These are phyloP conservation scores for Lethenteron reissneri DNA, from an alignment of 2,113 vertebrate species.

Conservation along the genomic window DNA sequence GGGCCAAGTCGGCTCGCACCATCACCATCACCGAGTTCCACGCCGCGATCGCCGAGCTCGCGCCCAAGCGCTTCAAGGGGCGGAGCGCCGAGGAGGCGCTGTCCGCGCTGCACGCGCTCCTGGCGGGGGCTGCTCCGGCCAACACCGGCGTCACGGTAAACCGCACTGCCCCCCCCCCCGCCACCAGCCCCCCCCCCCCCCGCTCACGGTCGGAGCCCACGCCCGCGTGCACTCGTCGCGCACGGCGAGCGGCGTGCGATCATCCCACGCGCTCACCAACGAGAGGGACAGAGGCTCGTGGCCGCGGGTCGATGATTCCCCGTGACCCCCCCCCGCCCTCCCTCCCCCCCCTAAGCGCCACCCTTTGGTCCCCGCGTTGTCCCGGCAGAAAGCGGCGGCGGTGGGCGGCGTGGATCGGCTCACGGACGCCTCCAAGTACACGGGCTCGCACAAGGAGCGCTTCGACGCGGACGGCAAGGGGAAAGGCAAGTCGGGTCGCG, in stretches of 20 bases:
- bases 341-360: too few relatives aligned
- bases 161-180: too few relatives aligned
- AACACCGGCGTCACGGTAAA: constrained; percentile 60
- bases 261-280: too few relatives aligned
- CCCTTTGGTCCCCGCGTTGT: too few relatives aligned
- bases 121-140: constrained; percentile 50
- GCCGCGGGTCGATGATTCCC: too few relatives aligned
- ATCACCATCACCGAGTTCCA: constrained; percentile 71
- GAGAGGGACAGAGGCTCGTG: too few relatives aligned
- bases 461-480: constrained; percentile 59
- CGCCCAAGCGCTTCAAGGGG: constrained; percentile 58
- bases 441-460: constrained; percentile 72
- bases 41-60: constrained; percentile 54
- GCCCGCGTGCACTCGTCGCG: too few relatives aligned
- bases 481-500: constrained; percentile 55
- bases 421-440: constrained; percentile 73
- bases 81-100: constrained; percentile 59
- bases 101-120: constrained; percentile 40
- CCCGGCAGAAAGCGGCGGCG: constrained; percentile 47
- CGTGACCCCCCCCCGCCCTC: too few relatives aligned
- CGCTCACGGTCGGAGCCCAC: too few relatives aligned
- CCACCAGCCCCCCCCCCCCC: too few relatives aligned
- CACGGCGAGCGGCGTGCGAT: too few relatives aligned
- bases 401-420: constrained; percentile 49
- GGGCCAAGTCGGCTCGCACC: constrained; percentile 57